These are phyloP conservation scores for Torymus texanus DNA, from an alignment of 2,888 invertebrate genomes.

Conservation along the genomic window DNA sequence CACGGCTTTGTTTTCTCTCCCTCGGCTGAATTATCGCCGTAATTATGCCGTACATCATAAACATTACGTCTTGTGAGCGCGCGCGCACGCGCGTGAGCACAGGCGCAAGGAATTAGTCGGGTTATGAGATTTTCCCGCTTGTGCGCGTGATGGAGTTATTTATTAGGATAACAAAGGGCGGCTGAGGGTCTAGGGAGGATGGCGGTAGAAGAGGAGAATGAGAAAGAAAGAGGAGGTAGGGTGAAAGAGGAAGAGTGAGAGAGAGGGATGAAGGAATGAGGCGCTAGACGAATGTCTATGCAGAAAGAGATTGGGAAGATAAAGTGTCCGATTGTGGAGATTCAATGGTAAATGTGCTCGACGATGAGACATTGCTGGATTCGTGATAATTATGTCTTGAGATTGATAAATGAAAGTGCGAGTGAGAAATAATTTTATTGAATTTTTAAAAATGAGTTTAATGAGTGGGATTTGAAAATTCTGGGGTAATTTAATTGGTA, in stretches of 20 bases:
- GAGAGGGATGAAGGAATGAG: not conserved
- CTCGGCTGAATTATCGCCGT: conserved; percentile 67
- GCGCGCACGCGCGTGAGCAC: not conserved
- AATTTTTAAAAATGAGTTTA: too few relatives aligned
- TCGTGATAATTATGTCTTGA: not conserved
- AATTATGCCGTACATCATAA: conserved; percentile 68
- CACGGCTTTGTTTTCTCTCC: conserved; percentile 49
- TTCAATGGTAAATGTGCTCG: too few relatives aligned
- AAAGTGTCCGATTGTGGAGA: too few relatives aligned
- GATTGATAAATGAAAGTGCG: too few relatives aligned
- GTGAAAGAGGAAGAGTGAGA: not conserved
- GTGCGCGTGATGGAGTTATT: conserved; percentile 49
- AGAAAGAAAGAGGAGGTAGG: not conserved
- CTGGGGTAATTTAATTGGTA: too few relatives aligned
- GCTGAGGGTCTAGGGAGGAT: conserved; percentile 1
- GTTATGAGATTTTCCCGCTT: conserved; percentile 57
- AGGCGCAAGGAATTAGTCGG: conserved; percentile 57
- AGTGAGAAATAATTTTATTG: too few relatives aligned
- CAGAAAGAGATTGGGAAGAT: conserved; percentile 12
- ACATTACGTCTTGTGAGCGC: conserved; percentile 52
- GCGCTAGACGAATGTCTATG: conserved; percentile 5
- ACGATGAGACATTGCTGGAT: not conserved
- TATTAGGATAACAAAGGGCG: conserved; percentile 50
- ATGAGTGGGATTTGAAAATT: too few relatives aligned
- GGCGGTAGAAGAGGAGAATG: too few relatives aligned